phyloP scores from a whole-genome alignment of 2,888 invertebrate genomes.

The Alsophila aescularia region DNA sequence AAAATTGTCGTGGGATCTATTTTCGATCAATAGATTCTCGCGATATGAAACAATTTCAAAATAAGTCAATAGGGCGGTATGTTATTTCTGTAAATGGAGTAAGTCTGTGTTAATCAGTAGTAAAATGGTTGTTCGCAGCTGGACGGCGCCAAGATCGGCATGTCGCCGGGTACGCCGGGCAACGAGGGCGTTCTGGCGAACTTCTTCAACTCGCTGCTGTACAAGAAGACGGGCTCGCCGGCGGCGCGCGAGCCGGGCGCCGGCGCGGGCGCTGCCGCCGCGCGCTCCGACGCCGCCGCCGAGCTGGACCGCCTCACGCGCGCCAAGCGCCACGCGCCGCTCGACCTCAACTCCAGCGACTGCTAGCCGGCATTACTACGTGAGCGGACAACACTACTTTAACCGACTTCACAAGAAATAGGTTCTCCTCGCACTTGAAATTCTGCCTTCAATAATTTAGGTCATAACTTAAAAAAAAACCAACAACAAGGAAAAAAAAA shows the following conservation, averaged over 20 bases:
- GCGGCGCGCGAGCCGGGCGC: constrained; percentile 74
- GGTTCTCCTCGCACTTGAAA: neutral
- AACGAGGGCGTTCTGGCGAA: constrained; percentile 97
- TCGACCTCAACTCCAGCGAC: constrained; percentile 87
- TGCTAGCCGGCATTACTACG: constrained; percentile 83
- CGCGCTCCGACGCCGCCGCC: constrained; percentile 95
- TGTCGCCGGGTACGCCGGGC: constrained; percentile 87
- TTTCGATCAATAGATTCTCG: too few species aligned
- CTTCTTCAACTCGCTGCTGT: constrained; percentile 98
- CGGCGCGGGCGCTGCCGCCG: constrained; percentile 87
- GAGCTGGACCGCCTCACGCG: constrained; percentile 95
- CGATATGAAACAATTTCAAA: too few species aligned
- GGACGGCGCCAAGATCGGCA: constrained; percentile 89
- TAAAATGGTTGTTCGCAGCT: too few species aligned
- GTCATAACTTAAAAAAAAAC: too few species aligned
- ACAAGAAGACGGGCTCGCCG: constrained; percentile 94
- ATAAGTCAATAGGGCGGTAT: too few species aligned
- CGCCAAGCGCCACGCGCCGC: constrained; percentile 88
- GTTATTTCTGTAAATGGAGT: too few species aligned
- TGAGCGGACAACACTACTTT: neutral
- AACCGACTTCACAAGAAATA: too few species aligned
- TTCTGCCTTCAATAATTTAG: too few species aligned
- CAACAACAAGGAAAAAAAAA: too few species aligned
- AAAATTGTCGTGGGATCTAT: too few species aligned
- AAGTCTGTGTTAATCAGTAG: too few species aligned